These are phyloP conservation scores for Lepetodrilus schrolli DNA, from an alignment of 2,888 invertebrate genomes.

Conservation along the genomic window DNA sequence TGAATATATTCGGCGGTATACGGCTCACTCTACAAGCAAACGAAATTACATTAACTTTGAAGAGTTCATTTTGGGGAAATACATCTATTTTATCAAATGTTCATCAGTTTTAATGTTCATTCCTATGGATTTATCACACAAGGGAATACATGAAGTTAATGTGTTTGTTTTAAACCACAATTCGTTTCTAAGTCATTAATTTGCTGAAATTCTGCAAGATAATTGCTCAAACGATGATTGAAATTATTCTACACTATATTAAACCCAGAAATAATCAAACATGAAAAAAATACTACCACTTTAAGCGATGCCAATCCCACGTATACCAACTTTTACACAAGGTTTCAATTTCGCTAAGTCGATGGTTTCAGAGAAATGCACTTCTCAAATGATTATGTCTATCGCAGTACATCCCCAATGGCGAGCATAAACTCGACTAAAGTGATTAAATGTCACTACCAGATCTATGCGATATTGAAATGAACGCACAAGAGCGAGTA, in stretches of 20 bases:
- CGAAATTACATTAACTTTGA: too few relatives aligned
- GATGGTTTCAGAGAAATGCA: neutral
- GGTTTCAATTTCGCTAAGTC: neutral
- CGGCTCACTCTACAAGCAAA: too few relatives aligned
- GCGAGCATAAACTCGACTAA: slow-evolving; percentile 8
- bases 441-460: neutral
- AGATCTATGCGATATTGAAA: slow-evolving; percentile 22
- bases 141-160: too few relatives aligned
- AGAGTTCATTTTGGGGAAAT: too few relatives aligned
- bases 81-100: too few relatives aligned
- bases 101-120: too few relatives aligned
- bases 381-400: neutral
- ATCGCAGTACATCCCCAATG: neutral
- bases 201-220: neutral
- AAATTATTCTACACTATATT: neutral
- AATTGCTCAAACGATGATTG: neutral
- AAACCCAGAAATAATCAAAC: too few relatives aligned
- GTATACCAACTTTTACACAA: neutral
- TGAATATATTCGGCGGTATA: too few relatives aligned
- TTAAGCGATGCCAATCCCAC: too few relatives aligned
- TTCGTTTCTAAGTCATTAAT: too few relatives aligned
- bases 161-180: too few relatives aligned
- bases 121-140: too few relatives aligned
- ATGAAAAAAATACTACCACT: neutral
- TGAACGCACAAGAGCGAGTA: slow-evolving; percentile 19